These are phyloP conservation scores for Helicoverpa assulta DNA, from an alignment of 2,888 invertebrate species.

Conservation along the genomic window DNA sequence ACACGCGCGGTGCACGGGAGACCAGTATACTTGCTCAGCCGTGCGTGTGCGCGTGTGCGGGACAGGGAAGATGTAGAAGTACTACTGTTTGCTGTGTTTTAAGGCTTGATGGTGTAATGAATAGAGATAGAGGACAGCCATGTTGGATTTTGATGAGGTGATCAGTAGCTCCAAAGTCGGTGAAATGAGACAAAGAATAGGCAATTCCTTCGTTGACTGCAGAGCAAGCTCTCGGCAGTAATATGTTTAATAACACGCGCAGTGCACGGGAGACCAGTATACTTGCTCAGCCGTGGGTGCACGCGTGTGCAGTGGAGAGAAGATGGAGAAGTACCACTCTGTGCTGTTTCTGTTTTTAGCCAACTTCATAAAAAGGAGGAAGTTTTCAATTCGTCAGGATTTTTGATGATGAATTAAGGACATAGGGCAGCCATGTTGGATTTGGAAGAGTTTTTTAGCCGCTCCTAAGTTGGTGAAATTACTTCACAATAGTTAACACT, in stretches of 20 bases:
- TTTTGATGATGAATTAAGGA: no score
- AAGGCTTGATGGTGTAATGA: no score
- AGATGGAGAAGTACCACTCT: slow-evolving; percentile 7
- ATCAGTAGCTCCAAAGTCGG: no score
- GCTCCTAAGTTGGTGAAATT: no score
- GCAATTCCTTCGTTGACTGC: slow-evolving; percentile 1
- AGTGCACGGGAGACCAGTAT: slow-evolving; percentile 6
- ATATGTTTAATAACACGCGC: slow-evolving; percentile 36
- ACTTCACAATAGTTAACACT: no score
- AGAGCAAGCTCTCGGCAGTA: slow-evolving; percentile 20
- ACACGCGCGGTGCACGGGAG: slow-evolving; percentile 20
- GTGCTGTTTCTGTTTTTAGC: no score
- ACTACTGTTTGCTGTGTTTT: slow-evolving; percentile 7
- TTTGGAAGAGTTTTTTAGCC: not conserved
- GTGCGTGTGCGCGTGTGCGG: not conserved
- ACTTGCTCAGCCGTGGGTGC: slow-evolving; percentile 1
- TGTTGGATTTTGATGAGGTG: no score
- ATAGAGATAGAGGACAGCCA: no score
- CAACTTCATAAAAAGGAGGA: no score
- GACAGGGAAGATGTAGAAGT: not conserved
- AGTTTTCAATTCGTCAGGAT: no score
- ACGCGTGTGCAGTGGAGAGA: not conserved
- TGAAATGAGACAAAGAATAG: no score
- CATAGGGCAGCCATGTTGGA: no score
- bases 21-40: slow-evolving; percentile 11